Evolutionary conservation across 1,140 invertebrate species (phyloP).

Genomic region (Solenopsis fugax): DNA sequence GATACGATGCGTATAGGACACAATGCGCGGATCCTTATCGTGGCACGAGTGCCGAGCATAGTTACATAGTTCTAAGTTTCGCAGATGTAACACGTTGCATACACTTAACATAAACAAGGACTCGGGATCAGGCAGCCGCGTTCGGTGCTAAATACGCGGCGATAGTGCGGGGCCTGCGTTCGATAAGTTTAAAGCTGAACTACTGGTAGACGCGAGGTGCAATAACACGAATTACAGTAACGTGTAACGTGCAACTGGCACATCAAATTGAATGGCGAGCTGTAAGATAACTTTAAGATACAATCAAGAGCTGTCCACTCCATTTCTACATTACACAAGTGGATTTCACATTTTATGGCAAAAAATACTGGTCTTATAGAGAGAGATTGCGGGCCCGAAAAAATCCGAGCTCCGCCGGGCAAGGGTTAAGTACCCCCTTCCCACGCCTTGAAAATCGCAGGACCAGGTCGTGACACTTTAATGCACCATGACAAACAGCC

Average conservation of each 20-base stretch:
- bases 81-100: conserved; percentile 27
- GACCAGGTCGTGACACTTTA: conserved; percentile 48
- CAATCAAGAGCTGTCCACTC: not conserved
- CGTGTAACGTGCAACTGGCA: not conserved
- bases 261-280: not conserved
- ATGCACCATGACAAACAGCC: conserved; percentile 57
- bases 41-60: not conserved
- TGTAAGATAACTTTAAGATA: not conserved
- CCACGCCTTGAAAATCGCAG: conserved; percentile 27
- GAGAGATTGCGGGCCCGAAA: not conserved
- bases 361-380: not conserved
- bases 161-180: conserved; percentile 29
- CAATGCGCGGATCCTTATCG: conserved; percentile 16
- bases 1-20: not conserved
- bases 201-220: not conserved
- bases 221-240: not conserved
- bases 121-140: conserved; percentile 22
- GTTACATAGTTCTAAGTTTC: conserved; percentile 52
- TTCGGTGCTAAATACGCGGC: conserved; percentile 39
- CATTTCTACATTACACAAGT: not conserved
- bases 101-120: conserved; percentile 49
- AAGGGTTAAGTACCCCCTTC: conserved; percentile 17
- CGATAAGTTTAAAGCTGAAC: conserved; percentile 58
- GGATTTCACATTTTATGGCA: not conserved
- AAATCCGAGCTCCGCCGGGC: not conserved